Percentiles rank a stretch among this genome's conserved stretches.
Conservation (phyloP, 2,888 invertebrate species). For the Sminthurinus aureus region DNA sequence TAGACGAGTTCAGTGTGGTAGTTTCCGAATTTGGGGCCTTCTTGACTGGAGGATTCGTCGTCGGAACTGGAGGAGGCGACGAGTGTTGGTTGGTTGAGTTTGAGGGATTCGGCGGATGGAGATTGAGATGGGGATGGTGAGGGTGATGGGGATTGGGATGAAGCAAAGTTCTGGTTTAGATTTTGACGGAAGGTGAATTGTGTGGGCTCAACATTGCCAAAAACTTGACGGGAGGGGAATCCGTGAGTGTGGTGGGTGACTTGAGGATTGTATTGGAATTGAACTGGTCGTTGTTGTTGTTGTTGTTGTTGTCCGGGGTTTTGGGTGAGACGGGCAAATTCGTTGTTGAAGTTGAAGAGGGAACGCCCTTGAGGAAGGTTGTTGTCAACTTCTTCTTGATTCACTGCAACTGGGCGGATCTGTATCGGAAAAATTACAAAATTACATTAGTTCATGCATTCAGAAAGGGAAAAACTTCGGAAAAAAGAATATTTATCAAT, state of each 20-base stretch:
- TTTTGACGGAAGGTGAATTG: conserved; percentile 49
- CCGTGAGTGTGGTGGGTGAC: conserved; percentile 60
- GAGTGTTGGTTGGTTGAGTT: conserved; percentile 30
- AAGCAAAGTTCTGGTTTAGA: conserved; percentile 57
- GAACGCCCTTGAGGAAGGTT: conserved; percentile 37
- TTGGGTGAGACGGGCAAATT: conserved; percentile 50
- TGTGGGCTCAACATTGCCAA: conserved; percentile 16
- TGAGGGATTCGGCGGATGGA: conserved; percentile 42
- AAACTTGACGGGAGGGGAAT: conserved; percentile 43
- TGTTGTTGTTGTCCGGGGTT: conserved; percentile 43
- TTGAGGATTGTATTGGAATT: conserved; percentile 58
- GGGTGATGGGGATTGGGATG: conserved; percentile 40
- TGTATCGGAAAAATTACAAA: background rate
- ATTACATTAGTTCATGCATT: background rate
- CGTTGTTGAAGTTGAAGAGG: conserved; percentile 43
- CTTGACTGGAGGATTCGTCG: background rate
- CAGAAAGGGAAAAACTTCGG: background rate
- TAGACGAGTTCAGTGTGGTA: conserved; percentile 81
- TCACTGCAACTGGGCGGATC: conserved; percentile 3
- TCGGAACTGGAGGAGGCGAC: background rate
- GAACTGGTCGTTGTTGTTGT: conserved; percentile 63
- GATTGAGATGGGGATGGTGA: background rate
- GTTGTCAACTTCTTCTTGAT: conserved; percentile 32
- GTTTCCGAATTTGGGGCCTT: conserved; percentile 62
- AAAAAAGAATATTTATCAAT: background rate